phyloP scores from a whole-genome alignment of 2,888 invertebrate genomes.

The Spatulosminthurus flaviceps region DNA sequence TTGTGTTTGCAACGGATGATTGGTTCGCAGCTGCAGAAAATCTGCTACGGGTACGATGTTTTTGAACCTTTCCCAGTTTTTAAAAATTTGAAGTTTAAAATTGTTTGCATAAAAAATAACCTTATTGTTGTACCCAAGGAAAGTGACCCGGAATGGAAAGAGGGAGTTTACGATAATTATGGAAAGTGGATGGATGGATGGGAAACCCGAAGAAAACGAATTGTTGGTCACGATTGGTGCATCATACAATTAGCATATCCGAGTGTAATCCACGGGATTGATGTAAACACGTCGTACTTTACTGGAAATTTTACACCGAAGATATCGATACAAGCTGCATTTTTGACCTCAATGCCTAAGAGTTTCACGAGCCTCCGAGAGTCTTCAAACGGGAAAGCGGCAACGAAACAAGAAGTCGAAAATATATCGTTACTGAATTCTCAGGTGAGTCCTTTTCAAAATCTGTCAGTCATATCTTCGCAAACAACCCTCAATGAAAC shows the following conservation, averaged over 20 bases:
- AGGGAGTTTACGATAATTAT: constrained; percentile 71
- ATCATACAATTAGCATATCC: constrained; percentile 71
- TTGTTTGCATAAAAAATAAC: not conserved
- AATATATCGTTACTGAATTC: constrained; percentile 68
- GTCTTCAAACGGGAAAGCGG: constrained; percentile 67
- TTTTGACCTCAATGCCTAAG: constrained; percentile 3
- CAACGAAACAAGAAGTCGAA: constrained; percentile 68
- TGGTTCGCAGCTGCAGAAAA: constrained; percentile 74
- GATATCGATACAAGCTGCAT: constrained; percentile 73
- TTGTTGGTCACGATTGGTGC: constrained; percentile 74
- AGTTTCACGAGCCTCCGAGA: not conserved
- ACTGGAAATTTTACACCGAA: constrained; percentile 74
- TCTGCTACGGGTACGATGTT: constrained; percentile 67
- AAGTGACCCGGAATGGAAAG: constrained; percentile 70
- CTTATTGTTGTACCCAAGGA: constrained; percentile 21
- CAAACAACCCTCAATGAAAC: not conserved
- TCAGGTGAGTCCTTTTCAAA: constrained; percentile 66
- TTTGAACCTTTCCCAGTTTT: not conserved
- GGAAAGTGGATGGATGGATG: constrained; percentile 79
- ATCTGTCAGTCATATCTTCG: no score
- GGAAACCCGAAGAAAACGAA: constrained; percentile 74
- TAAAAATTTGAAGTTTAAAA: not conserved
- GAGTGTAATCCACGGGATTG: constrained; percentile 70
- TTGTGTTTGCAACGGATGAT: constrained; percentile 74
- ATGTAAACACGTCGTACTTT: constrained; percentile 73